Conservation (phyloP, 2,113 vertebrate genomes). For the Spea multiplicata region DNA sequence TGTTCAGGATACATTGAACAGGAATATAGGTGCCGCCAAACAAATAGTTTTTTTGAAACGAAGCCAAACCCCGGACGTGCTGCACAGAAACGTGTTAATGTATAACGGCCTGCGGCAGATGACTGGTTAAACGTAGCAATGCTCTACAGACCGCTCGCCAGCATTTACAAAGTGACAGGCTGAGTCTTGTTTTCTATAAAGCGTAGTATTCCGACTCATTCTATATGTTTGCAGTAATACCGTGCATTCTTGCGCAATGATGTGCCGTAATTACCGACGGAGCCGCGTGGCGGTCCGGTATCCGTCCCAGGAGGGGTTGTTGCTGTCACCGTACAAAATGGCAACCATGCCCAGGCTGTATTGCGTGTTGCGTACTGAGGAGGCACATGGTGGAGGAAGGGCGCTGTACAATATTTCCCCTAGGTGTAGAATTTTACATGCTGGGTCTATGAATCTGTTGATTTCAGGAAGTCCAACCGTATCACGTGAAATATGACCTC, state of each 20-base stretch:
- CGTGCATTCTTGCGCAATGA: slow-evolving; percentile 17
- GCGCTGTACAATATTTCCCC: slow-evolving; percentile 10
- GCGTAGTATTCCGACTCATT: not conserved
- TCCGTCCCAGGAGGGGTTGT: slow-evolving; percentile 4
- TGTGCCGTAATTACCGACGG: not conserved
- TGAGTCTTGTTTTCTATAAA: slow-evolving; percentile 2
- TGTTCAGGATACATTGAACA: too few relatives aligned
- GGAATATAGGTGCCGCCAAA: too few relatives aligned
- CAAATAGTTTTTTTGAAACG: too few relatives aligned
- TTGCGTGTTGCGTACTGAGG: slow-evolving; percentile 31
- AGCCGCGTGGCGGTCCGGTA: slow-evolving; percentile 2
- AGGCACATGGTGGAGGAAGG: slow-evolving; percentile 23
- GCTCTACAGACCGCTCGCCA: not conserved
- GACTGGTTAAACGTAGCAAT: not conserved
- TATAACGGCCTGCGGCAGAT: not conserved
- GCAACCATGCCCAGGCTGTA: slow-evolving; percentile 1
- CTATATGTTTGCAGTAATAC: not conserved
- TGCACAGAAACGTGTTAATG: too few relatives aligned
- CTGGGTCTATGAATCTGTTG: slow-evolving; percentile 13
- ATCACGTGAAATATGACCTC: too few relatives aligned
- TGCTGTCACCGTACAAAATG: not conserved
- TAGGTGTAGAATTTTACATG: slow-evolving; percentile 35
- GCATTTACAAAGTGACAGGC: not conserved
- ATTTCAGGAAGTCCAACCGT: not conserved
- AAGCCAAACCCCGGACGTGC: too few relatives aligned